Percentiles rank a stretch among this genome's conserved stretches.
phyloP scores from a whole-genome alignment of 2,797 vertebrate species.

The Choloepus didactylus region DNA sequence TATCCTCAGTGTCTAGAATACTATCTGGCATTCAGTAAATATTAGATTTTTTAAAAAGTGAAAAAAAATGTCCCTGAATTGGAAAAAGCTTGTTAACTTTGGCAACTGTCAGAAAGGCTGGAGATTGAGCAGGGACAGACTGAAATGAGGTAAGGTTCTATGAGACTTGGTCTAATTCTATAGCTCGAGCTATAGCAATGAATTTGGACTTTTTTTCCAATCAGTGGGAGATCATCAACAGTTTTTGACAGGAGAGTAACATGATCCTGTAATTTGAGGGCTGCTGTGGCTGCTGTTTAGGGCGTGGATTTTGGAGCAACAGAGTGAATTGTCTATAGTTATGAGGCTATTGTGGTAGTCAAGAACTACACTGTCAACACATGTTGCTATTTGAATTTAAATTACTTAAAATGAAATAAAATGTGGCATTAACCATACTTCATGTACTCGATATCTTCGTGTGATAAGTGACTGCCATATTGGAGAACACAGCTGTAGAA shows the following conservation, averaged over 20 bases:
- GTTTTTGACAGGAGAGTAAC: background rate
- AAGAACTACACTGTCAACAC: background rate
- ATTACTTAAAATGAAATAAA: slow-evolving; percentile 32
- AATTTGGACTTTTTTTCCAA: background rate
- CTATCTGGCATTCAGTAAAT: background rate
- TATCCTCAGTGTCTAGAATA: background rate
- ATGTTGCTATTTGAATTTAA: slow-evolving; percentile 20
- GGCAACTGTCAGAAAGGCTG: background rate
- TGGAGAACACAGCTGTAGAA: background rate
- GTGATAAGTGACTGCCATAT: background rate
- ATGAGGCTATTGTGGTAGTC: background rate
- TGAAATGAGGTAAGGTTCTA: background rate
- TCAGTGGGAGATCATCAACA: background rate
- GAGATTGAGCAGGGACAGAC: background rate
- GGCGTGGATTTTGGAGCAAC: background rate
- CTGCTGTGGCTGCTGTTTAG: background rate
- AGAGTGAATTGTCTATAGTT: background rate
- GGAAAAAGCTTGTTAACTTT: background rate
- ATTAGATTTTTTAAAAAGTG: background rate
- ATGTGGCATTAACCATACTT: background rate
- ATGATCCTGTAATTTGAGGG: background rate
- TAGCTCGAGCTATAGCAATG: background rate
- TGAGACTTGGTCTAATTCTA: background rate
- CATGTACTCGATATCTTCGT: background rate
- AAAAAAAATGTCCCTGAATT: background rate